Percentiles rank a stretch among this genome's conserved stretches.
Conservation (phyloP, 2,888 invertebrate genomes). For the Ferdinandea cuprea region DNA sequence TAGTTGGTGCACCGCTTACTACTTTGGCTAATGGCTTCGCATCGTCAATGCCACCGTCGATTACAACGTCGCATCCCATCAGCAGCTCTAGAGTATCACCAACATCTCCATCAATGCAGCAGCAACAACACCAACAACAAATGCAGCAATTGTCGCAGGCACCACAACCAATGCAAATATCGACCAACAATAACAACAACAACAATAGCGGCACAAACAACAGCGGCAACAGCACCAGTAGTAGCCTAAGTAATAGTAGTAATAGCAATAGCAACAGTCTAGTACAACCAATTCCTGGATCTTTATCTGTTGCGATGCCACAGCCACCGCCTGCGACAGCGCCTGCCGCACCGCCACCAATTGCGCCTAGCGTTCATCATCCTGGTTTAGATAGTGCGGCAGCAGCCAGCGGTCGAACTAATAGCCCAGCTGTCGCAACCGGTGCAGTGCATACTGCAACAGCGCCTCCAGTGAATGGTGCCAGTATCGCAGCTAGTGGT, state of each 20-base stretch:
- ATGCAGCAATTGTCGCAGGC: slow-evolving; percentile 78
- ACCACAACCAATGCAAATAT: slow-evolving; percentile 76
- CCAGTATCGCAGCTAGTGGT: slow-evolving; percentile 77
- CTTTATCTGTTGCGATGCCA: slow-evolving; percentile 78
- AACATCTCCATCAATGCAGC: slow-evolving; percentile 74
- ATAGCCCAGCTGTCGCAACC: slow-evolving; percentile 82
- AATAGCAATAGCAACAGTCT: slow-evolving; percentile 78
- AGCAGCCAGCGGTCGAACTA: slow-evolving; percentile 83
- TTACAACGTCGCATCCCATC: slow-evolving; percentile 78
- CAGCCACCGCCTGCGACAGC: slow-evolving; percentile 77
- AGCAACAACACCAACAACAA: slow-evolving; percentile 69
- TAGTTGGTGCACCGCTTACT: slow-evolving; percentile 78
- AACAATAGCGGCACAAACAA: slow-evolving; percentile 69
- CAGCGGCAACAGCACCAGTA: slow-evolving; percentile 74
- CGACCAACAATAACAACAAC: slow-evolving; percentile 76
- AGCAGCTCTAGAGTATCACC: slow-evolving; percentile 76
- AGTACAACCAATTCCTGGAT: slow-evolving; percentile 84
- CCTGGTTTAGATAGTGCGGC: slow-evolving; percentile 78
- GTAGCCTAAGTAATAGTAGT: slow-evolving; percentile 75
- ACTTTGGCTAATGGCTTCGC: slow-evolving; percentile 78
- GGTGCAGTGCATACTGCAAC: slow-evolving; percentile 76
- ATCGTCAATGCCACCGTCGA: slow-evolving; percentile 77
- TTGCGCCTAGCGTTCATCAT: slow-evolving; percentile 78
- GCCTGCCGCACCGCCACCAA: slow-evolving; percentile 82
- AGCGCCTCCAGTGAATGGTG: slow-evolving; percentile 78